These are phyloP conservation scores for Cherax quadricarinatus DNA, from an alignment of 1,140 invertebrate genomes.

Conservation along the genomic window DNA sequence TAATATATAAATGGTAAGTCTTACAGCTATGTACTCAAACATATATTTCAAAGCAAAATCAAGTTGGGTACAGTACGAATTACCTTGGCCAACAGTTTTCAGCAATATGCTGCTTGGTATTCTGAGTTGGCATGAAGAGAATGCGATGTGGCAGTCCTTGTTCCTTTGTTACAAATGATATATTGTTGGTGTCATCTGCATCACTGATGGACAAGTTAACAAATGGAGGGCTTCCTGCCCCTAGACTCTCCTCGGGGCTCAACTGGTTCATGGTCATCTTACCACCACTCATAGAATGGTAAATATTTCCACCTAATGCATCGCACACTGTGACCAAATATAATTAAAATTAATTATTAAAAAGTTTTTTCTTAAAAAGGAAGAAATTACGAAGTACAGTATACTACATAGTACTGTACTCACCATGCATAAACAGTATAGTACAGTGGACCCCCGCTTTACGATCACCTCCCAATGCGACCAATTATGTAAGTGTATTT, in stretches of 20 bases:
- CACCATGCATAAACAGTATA: too few species aligned
- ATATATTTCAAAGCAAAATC: too few species aligned
- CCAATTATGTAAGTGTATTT: too few species aligned
- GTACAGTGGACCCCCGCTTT: too few species aligned
- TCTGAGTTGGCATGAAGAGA: slow-evolving; percentile 57
- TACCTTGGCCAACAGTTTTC: slow-evolving; percentile 55
- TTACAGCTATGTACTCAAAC: too few species aligned
- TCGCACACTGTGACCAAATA: slow-evolving; percentile 41
- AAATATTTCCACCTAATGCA: slow-evolving; percentile 39
- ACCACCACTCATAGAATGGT: slow-evolving; percentile 29
- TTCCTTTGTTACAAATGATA: not conserved
- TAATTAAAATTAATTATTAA: not conserved
- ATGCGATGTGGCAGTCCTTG: not conserved
- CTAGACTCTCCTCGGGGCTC: slow-evolving; percentile 10
- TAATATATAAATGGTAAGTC: too few species aligned
- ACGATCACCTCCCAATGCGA: too few species aligned
- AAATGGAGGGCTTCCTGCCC: not conserved
- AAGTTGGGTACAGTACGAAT: not conserved
- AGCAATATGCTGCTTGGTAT: slow-evolving; percentile 28
- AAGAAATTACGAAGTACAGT: not conserved
- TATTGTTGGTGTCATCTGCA: slow-evolving; percentile 20
- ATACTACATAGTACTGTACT: too few species aligned
- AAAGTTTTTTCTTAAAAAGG: not conserved
- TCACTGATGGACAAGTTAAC: slow-evolving; percentile 1
- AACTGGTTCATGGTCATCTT: slow-evolving; percentile 30